phyloP scores from a whole-genome alignment of 2,888 invertebrate genomes.

The Eilema sororculum region DNA sequence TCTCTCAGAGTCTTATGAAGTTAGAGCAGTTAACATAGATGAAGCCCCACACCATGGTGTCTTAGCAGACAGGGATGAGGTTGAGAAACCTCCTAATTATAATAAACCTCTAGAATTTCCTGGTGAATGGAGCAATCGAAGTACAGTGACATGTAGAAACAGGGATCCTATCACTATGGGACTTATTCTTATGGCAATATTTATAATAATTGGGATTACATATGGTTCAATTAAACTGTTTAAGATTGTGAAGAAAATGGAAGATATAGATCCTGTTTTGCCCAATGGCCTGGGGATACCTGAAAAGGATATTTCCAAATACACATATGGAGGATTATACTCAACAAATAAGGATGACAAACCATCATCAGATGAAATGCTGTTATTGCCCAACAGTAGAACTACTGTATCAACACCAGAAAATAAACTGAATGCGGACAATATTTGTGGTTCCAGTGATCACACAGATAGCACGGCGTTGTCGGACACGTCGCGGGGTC shows the following conservation, averaged over 20 bases:
- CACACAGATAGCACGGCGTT: slow-evolving; percentile 82
- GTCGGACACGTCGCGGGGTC: slow-evolving; percentile 75
- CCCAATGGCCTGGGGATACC: slow-evolving; percentile 88
- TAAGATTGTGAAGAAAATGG: slow-evolving; percentile 88
- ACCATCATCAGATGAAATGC: slow-evolving; percentile 80
- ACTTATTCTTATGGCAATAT: slow-evolving; percentile 69
- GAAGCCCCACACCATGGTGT: slow-evolving; percentile 70
- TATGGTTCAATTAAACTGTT: slow-evolving; percentile 85
- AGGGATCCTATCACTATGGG: slow-evolving; percentile 70
- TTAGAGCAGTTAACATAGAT: slow-evolving; percentile 79
- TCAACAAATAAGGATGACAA: slow-evolving; percentile 80
- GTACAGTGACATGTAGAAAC: slow-evolving; percentile 68
- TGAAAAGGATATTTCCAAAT: slow-evolving; percentile 80
- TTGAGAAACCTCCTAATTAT: slow-evolving; percentile 55
- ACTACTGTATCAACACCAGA: slow-evolving; percentile 68
- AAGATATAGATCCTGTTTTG: slow-evolving; percentile 89
- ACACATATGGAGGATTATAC: slow-evolving; percentile 75
- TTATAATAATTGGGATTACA: slow-evolving; percentile 65
- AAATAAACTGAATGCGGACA: slow-evolving; percentile 71
- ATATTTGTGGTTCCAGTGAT: slow-evolving; percentile 77
- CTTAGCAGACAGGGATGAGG: slow-evolving; percentile 59
- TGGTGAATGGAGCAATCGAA: slow-evolving; percentile 78
- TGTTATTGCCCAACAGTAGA: slow-evolving; percentile 77
- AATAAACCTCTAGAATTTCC: slow-evolving; percentile 56
- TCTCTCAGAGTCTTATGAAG: slow-evolving; percentile 71